Evolutionary conservation across 2,113 vertebrate species (phyloP).

Genomic region (Ptyas mucosa): DNA sequence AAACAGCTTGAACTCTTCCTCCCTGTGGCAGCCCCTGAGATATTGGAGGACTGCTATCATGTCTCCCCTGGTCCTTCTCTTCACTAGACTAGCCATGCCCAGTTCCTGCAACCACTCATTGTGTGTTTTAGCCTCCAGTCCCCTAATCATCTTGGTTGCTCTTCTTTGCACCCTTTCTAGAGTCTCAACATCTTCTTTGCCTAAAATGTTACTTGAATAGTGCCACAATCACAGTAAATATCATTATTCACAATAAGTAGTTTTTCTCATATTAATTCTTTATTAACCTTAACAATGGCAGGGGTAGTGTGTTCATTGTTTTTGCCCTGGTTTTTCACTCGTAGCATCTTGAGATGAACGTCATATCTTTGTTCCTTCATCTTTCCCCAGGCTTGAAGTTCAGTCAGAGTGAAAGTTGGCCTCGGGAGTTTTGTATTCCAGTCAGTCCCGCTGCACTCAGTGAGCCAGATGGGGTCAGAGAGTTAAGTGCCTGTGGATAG

Average conservation of each 20-base stretch:
- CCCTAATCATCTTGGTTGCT: no score
- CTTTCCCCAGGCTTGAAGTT: neutral
- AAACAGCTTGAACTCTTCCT: no score
- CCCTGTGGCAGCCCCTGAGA: no score
- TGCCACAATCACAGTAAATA: neutral
- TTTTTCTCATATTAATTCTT: neutral
- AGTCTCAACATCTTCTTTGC: no score
- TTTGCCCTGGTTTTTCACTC: neutral
- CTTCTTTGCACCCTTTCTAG: no score
- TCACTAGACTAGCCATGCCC: no score
- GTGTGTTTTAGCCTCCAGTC: no score
- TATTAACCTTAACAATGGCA: neutral
- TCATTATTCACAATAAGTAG: neutral
- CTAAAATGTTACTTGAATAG: neutral
- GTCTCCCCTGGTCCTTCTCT: no score
- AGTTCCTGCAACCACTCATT: no score
- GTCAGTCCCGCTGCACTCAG: neutral
- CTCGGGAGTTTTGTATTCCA: neutral
- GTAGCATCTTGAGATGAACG: neutral
- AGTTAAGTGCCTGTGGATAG: constrained; percentile 19
- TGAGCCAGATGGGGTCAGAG: constrained; percentile 10
- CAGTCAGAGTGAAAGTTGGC: neutral
- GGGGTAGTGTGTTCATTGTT: neutral
- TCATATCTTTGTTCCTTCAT: neutral
- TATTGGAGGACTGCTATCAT: no score